phyloP scores from a whole-genome alignment of 2,888 invertebrate genomes.

The Drosophila peninsularis region DNA sequence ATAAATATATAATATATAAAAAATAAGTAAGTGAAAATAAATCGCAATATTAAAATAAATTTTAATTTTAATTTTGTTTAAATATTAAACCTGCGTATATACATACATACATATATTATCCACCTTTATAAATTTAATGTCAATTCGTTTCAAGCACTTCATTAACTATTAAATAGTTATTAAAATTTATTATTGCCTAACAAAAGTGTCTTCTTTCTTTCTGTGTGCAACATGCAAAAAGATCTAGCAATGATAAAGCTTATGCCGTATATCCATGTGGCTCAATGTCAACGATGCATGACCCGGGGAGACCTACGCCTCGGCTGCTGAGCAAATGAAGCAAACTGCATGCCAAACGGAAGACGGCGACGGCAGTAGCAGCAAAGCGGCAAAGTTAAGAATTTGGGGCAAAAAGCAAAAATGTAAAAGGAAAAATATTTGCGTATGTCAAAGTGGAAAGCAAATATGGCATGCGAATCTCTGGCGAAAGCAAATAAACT shows the following conservation, averaged over 20 bases:
- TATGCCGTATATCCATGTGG: too few species aligned
- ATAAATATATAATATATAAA: too few species aligned
- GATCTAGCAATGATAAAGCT: neutral
- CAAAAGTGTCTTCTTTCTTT: too few species aligned
- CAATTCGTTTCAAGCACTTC: too few species aligned
- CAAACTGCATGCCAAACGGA: neutral
- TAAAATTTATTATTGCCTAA: too few species aligned
- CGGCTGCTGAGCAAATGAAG: slow-evolving; percentile 17
- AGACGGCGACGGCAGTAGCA: neutral
- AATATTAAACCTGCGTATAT: too few species aligned
- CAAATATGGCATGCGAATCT: slow-evolving; percentile 51
- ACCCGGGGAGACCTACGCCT: neutral
- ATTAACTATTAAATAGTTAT: too few species aligned
- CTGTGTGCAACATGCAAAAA: neutral
- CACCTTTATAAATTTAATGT: too few species aligned
- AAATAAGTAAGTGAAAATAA: too few species aligned
- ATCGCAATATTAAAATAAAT: too few species aligned
- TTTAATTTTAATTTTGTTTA: too few species aligned
- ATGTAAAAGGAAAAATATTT: slow-evolving; percentile 51
- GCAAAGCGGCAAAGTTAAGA: slow-evolving; percentile 15
- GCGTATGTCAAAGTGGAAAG: slow-evolving; percentile 49
- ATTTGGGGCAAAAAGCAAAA: slow-evolving; percentile 15
- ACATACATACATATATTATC: too few species aligned
- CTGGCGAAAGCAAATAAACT: slow-evolving; percentile 45
- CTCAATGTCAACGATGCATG: neutral